phyloP scores from a whole-genome alignment of 2,113 vertebrate genomes.

The Charina bottae region DNA sequence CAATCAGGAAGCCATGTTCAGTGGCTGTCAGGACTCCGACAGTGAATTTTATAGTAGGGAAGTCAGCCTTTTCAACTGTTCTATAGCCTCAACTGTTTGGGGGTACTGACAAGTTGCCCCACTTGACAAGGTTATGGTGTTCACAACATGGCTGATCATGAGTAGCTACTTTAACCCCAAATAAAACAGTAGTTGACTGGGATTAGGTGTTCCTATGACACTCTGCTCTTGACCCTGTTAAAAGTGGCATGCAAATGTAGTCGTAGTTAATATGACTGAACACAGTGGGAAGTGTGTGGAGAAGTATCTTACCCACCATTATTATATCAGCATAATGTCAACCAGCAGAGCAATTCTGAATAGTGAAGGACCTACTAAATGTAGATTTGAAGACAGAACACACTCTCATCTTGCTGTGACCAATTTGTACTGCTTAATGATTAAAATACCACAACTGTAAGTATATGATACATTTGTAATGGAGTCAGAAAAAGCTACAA shows the following conservation, averaged over 20 bases:
- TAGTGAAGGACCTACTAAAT: neutral
- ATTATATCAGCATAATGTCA: neutral
- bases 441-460: neutral
- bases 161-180: neutral
- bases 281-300: neutral
- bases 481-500: neutral
- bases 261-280: neutral
- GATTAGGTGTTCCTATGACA: neutral
- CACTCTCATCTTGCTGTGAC: neutral
- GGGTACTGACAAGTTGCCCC: neutral
- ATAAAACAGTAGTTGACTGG: neutral
- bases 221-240: neutral
- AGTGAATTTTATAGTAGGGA: neutral
- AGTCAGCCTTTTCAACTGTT: neutral
- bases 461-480: neutral
- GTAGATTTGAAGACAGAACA: neutral
- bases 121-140: neutral
- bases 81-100: neutral
- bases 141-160: neutral
- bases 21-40: neutral
- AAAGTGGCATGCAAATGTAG: neutral
- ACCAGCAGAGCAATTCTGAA: neutral
- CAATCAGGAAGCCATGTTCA: neutral
- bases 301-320: neutral
- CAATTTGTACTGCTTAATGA: neutral